Evolutionary conservation across 1,140 invertebrate genomes (phyloP), one percentile per base, ranked within the genome.

Genomic region (Diorhabda elongata): DNA sequence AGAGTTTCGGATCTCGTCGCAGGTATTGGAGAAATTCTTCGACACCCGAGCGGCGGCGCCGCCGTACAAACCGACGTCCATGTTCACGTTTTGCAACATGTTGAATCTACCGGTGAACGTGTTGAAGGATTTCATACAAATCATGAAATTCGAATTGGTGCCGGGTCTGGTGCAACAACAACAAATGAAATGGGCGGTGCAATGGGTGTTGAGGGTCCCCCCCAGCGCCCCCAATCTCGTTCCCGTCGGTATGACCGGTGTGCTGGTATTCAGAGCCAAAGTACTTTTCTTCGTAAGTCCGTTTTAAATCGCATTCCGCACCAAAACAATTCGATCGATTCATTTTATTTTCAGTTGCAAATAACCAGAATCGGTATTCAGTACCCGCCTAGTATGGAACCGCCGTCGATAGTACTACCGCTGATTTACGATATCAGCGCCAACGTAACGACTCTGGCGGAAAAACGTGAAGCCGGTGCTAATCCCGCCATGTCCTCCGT

Each of bases 21-120:
- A 95, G 83, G 87, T 94, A 43, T 86, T 98, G 73, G 94, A 98
- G 81, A 92, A 92, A 75, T 98, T 95, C 82, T 98, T 98, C 84
- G 95, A 97, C 76, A 87, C 87, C 5, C 89, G 94, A 76, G 95
- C 94, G 70, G 93, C 89, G 61, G 87, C 87, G 61, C 93, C 88
- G 64, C 96, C 96, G 0, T 98, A 93, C 82, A 94, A 96, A 77
- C 92, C 93, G 1, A 95, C 93, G 74, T 88, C 92, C 2, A 83
- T 98, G 69, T 88, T 88, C 72, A 92, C 93, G 9, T 96, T 97
- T 82, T 88, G 89, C 64, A 87, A 88, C 61, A 88, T 95, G 78
- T 83, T 97, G 64, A 92, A 90, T 75, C 88, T 92, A 66, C 93
- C 94, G 6, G 86, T 87, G 4, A 90, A 91, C 73, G 92, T 97